phyloP scores from a whole-genome alignment of 30 jellyfish, hydroid and myxozoan genomes.

The Pseudorhiza aurosa region DNA sequence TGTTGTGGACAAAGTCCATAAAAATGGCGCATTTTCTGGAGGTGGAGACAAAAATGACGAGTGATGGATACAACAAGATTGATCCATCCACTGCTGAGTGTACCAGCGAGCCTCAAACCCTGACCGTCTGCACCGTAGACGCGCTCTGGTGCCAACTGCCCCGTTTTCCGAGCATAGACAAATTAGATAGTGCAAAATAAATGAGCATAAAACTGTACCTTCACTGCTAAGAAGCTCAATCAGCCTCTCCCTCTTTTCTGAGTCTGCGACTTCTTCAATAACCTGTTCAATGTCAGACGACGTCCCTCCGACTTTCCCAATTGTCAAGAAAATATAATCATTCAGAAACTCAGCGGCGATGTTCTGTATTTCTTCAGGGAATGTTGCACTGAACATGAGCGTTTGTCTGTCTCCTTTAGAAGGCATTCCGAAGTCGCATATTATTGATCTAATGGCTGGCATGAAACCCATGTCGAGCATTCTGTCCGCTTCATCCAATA shows the following conservation, averaged over 20 bases:
- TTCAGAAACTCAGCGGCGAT: constrained; percentile 88
- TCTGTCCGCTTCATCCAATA: constrained; percentile 98
- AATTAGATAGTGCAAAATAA: no score
- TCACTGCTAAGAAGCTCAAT: constrained; percentile 70
- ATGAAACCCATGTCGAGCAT: constrained; percentile 98
- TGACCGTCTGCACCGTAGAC: no score
- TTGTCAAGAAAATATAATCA: constrained; percentile 90
- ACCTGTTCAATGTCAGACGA: constrained; percentile 87
- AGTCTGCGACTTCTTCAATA: constrained; percentile 70
- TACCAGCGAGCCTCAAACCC: no score
- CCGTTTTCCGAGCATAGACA: no score
- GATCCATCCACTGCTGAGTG: no score
- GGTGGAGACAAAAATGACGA: no score
- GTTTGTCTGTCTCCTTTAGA: constrained; percentile 77
- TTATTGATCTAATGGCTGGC: constrained; percentile 77
- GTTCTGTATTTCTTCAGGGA: constrained; percentile 96
- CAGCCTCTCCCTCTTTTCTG: constrained; percentile 84
- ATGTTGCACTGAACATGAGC: constrained; percentile 98
- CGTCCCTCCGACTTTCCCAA: constrained; percentile 99
- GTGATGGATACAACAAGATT: no score
- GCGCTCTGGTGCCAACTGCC: no score
- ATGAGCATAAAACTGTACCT: constrained; percentile 68
- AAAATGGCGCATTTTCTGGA: no score
- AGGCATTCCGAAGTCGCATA: constrained; percentile 85
- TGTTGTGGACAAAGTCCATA: no score